These are phyloP conservation scores for Drosophila gunungcola DNA, from an alignment of 1,140 invertebrate species.

Conservation along the genomic window DNA sequence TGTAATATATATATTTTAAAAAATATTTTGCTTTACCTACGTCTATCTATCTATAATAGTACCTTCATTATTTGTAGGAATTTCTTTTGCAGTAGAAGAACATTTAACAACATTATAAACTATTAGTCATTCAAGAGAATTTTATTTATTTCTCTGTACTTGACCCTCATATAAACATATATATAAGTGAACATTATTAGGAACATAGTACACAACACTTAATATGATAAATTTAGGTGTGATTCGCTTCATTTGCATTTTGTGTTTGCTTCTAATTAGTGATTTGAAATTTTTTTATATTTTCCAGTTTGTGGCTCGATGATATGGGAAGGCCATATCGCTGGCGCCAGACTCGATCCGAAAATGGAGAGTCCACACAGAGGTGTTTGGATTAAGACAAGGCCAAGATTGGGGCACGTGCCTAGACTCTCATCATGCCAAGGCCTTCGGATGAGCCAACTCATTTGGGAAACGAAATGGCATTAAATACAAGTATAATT, in stretches of 20 bases:
- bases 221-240: slow-evolving; percentile 40
- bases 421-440: slow-evolving; percentile 14
- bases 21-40: too few species aligned
- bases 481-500: slow-evolving; percentile 47
- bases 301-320: slow-evolving; percentile 7
- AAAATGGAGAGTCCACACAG: slow-evolving; percentile 13
- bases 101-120: too few species aligned
- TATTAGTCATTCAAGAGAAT: too few species aligned
- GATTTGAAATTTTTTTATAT: slow-evolving; percentile 28
- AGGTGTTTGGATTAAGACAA: slow-evolving; percentile 23
- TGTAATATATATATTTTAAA: too few species aligned
- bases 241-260: slow-evolving; percentile 61
- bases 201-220: slow-evolving; percentile 49
- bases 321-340: background rate
- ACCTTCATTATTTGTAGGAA: too few species aligned
- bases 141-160: slow-evolving; percentile 1
- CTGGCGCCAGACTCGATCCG: slow-evolving; percentile 25
- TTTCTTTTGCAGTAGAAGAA: too few species aligned
- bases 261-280: slow-evolving; percentile 64
- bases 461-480: slow-evolving; percentile 7
- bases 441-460: slow-evolving; percentile 12
- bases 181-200: slow-evolving; percentile 37
- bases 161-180: slow-evolving; percentile 5
- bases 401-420: slow-evolving; percentile 25
- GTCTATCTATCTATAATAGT: too few species aligned